phyloP scores from a whole-genome alignment of 2,113 vertebrate species.

The Struthio camelus region DNA sequence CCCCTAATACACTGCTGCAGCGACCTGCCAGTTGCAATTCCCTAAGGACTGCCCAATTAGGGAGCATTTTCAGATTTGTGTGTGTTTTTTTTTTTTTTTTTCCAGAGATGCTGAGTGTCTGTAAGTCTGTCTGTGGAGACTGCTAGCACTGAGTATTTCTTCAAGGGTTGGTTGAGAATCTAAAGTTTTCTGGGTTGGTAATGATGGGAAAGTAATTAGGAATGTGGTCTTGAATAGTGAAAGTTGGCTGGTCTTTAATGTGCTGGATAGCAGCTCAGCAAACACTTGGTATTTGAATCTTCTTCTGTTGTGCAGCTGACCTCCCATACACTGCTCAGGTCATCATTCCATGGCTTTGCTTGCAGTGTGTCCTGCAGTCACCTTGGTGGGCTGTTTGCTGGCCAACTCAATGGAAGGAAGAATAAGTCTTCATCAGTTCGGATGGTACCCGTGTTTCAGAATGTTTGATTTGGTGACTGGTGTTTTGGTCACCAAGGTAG shows the following conservation, averaged over 20 bases:
- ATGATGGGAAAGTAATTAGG: not conserved
- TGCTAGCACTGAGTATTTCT: conserved; percentile 13
- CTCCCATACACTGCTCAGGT: not conserved
- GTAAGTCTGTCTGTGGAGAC: not conserved
- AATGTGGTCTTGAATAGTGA: not conserved
- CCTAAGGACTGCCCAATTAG: not conserved
- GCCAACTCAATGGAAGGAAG: not conserved
- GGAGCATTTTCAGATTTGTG: too few species aligned
- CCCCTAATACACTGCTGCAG: not conserved
- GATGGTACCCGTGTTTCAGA: not conserved
- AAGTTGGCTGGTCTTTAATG: not conserved
- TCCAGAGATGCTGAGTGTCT: not conserved
- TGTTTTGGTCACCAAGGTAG: not conserved
- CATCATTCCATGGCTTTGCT: not conserved
- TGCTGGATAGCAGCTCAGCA: not conserved
- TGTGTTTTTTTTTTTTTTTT: too few species aligned
- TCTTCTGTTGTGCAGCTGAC: not conserved
- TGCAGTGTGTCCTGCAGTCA: not conserved
- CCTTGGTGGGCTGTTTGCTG: not conserved
- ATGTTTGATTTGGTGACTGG: not conserved
- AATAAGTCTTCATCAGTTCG: not conserved
- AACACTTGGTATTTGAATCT: not conserved
- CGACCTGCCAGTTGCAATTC: not conserved
- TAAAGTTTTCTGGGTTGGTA: not conserved
- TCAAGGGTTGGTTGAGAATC: not conserved